Evolutionary conservation across 2,888 invertebrate genomes (phyloP), one percentile per base, ranked within the genome.

Genomic region (Yponomeuta cagnagella): DNA sequence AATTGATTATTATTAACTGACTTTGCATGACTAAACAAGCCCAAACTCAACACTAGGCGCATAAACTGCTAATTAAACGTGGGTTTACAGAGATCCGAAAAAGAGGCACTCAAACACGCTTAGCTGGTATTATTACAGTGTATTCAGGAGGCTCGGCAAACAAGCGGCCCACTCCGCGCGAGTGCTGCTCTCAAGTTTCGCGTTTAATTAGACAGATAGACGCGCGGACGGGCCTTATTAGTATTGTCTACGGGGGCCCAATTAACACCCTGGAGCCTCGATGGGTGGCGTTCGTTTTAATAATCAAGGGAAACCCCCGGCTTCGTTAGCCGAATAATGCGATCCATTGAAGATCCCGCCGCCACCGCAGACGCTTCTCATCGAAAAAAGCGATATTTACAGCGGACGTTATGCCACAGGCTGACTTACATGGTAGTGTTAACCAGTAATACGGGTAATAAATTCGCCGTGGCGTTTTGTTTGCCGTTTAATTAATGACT

Each of bases 221-320:
- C 85, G 88, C 90, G 89, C 90, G 90, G 89, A 89, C 90, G 88
- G 85, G 89, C 88, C 91, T 92, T 92, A 92, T 92, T 92, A 92
- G 91, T 91, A 92, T 92, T 92, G 91, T 92, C 91, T 92, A 90
- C 90, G 90, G 91, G 89, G 89, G 90, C 90, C 90, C 91, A 92
- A 92, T 91, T 91, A 92, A 90, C 92, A 89, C 92, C 86, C 85
- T 85, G 87, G 85, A 80, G 88, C 82, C 85, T 83, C 85, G 83
- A 88, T 87, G 88, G 90, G 88, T 87, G 89, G 90, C 80, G 85
- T 87, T 89, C 88, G 87, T 89, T 92, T 90, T 90, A 89, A 91
- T 91, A 90, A 92, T 90, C 89, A 90, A 89, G 86, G 89, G 89
- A 90, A 86, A 87, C 87, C 88, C 86, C 86, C 81, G 78, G 86